Conservation (phyloP, 2,888 invertebrate species). For the Bellardia bayeri region DNA sequence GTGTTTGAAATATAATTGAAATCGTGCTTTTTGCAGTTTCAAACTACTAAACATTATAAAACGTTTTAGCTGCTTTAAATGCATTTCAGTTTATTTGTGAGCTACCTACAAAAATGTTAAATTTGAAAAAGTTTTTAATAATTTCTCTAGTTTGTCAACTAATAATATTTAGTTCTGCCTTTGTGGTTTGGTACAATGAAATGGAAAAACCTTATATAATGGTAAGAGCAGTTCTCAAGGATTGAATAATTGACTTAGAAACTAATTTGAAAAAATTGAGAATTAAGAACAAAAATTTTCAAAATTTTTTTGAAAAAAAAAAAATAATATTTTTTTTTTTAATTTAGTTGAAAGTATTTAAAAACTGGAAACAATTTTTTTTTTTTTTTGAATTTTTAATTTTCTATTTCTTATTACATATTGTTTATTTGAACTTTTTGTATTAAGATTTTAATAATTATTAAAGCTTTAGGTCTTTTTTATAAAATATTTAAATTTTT, state of each 20-base stretch:
- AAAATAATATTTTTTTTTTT: not conserved
- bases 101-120: not conserved
- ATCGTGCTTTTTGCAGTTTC: constrained; percentile 4
- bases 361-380: too few relatives aligned
- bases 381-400: too few relatives aligned
- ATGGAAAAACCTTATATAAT: constrained; percentile 8
- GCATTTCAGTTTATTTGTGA: constrained; percentile 3
- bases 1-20: constrained; percentile 31
- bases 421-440: too few relatives aligned
- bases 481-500: too few relatives aligned
- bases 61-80: not conserved
- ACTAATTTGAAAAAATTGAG: too few relatives aligned
- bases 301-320: not conserved
- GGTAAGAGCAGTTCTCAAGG: constrained; percentile 28
- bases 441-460: too few relatives aligned
- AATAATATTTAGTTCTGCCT: not conserved
- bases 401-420: too few relatives aligned
- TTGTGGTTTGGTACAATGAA: constrained; percentile 23
- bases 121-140: not conserved
- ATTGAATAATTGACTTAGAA: not conserved
- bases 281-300: too few relatives aligned
- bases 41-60: not conserved
- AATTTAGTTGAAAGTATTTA: too few relatives aligned
- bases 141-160: not conserved
- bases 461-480: too few relatives aligned